Base-by-base conservation (phyloP, 92 coral and sea anemone genomes). In the Epizoanthus illoricatus region DNA sequence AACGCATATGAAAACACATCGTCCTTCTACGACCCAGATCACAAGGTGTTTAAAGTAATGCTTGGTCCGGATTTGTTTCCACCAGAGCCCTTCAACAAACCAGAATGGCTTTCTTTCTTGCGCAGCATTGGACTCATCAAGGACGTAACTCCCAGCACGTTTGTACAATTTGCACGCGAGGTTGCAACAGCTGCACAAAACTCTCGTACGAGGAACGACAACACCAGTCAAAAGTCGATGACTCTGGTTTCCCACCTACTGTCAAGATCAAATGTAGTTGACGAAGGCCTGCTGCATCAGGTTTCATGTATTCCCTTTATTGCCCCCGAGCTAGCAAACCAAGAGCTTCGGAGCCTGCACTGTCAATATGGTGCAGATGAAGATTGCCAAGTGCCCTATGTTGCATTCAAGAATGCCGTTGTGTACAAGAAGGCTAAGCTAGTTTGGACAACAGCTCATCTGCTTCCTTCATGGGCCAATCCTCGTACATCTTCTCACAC, bases 391-490 rank as follows among this genome's bases (percentile, higher is more conserved):
- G n/a, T n/a, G 69, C 85, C 88, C 0, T 93, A 72, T 57, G 67
- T 88, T 67, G 74, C 89, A 0, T 93, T 90, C 75, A 55, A 65
- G 39, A 85, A 76, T 49, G 73, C 92, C 36, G 89, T 93, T 39
- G 75, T 73, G 8, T 33, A 57, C 5, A 17, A 79, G 28, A 57
- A 75, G 20, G 12, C 45, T 12, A 52, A 52, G 36, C 80, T 84
- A 20, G 83, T 83, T 69, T 92, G 97, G 97, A 92, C 97, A 18
- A 78, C 76, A 69, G 91, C 92, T 57, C 69, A 65, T 69, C 65
- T 92, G 18, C 91, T 92, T 76, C 91, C 97, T 12, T 8, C 2
- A 4, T 84, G 87, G 86, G 92, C 92, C 36, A 28, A 78, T 71
- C 86, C 92, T 33, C 39, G 76, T 20, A 41, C 21, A 10, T 17